These are phyloP conservation scores for Ornithoptera alexandrae DNA, from an alignment of 2,888 invertebrate species.

Conservation along the genomic window DNA sequence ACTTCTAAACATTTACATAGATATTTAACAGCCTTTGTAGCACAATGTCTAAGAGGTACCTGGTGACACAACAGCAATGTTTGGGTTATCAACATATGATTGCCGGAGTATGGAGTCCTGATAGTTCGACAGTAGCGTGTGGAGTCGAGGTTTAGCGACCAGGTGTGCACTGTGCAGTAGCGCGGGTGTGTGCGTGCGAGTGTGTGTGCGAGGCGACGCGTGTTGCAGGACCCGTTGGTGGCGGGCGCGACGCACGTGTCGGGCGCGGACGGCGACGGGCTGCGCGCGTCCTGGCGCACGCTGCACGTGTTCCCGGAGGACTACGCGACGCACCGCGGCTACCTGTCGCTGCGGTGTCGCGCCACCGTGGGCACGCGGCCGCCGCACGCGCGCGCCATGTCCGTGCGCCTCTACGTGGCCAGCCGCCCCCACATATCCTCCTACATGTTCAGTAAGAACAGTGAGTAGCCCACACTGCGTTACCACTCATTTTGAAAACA, in stretches of 20 bases:
- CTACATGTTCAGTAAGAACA: slow-evolving; percentile 76
- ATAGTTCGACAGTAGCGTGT: too few species aligned
- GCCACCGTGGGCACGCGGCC: slow-evolving; percentile 64
- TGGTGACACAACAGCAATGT: too few species aligned
- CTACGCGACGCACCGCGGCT: slow-evolving; percentile 67
- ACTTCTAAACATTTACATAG: too few species aligned
- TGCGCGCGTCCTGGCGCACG: slow-evolving; percentile 69
- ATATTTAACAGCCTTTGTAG: too few species aligned
- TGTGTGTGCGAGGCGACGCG: too few species aligned
- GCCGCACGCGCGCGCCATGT: slow-evolving; percentile 64
- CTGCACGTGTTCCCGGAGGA: slow-evolving; percentile 69
- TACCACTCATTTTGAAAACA: too few species aligned
- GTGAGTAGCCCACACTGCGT: slow-evolving; percentile 48
- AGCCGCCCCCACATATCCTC: slow-evolving; percentile 70
- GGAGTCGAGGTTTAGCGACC: too few species aligned
- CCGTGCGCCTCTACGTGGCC: slow-evolving; percentile 69
- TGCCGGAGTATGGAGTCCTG: too few species aligned
- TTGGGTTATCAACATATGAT: too few species aligned
- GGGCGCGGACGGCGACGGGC: slow-evolving; percentile 66
- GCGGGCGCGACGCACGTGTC: slow-evolving; percentile 65
- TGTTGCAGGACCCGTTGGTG: slow-evolving; percentile 61
- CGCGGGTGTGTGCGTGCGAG: too few species aligned
- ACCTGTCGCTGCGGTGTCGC: slow-evolving; percentile 64
- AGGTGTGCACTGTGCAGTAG: too few species aligned
- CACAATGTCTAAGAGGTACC: too few species aligned